Percentiles rank a stretch among this genome's conserved stretches.
Evolutionary conservation across 64 coral and sea anemone genomes (phyloP).

Genomic region (Stylophora pistillata): DNA sequence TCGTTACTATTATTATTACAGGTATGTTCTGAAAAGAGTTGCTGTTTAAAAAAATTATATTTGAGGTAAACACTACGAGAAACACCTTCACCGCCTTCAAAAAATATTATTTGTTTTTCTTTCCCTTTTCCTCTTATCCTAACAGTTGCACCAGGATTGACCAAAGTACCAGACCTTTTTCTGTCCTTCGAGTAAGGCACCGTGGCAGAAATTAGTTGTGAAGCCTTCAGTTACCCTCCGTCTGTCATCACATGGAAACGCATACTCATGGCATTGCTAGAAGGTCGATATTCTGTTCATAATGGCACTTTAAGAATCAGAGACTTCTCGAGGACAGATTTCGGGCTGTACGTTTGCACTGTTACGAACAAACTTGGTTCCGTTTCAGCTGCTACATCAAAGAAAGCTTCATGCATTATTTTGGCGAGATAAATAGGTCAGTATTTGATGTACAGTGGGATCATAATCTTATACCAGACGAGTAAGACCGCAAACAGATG

Average conservation of each 20-base stretch:
- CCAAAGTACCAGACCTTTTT: neutral
- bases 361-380: too few species aligned
- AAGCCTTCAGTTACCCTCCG: slow-evolving; percentile 1
- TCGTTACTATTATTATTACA: too few species aligned
- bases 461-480: too few species aligned
- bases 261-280: neutral
- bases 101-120: too few species aligned
- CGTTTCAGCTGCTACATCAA: neutral
- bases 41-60: too few species aligned
- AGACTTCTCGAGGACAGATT: neutral
- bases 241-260: neutral
- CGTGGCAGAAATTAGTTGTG: neutral
- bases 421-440: too few species aligned
- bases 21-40: too few species aligned
- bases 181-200: neutral
- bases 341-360: neutral
- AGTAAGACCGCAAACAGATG: too few species aligned
- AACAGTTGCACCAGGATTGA: neutral
- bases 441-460: too few species aligned
- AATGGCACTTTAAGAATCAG: neutral
- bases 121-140: neutral
- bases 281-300: neutral
- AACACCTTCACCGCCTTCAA: too few species aligned
- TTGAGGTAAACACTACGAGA: too few species aligned
- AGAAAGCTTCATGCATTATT: too few species aligned